Evolutionary conservation across 2,797 vertebrate genomes (phyloP).

Genomic region (Scolopax rusticola): DNA sequence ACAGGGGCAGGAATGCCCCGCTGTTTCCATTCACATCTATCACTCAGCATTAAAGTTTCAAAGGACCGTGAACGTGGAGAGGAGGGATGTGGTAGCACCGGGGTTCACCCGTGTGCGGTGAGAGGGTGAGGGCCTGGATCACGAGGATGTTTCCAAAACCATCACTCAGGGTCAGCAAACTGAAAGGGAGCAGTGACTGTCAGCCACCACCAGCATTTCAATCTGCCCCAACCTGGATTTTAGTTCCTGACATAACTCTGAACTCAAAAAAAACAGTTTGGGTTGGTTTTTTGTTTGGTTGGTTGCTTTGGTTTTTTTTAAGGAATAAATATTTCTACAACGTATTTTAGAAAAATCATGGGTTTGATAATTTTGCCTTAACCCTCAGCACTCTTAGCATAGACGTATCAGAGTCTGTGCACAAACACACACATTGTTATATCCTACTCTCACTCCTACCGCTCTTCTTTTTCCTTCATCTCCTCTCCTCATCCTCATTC

Average conservation of each 20-base stretch:
- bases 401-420: background rate
- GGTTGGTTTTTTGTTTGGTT: too few species aligned
- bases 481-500: background rate
- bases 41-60: slow-evolving; percentile 13
- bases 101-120: background rate
- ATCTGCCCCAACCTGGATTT: background rate
- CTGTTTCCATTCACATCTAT: slow-evolving; percentile 30
- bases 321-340: background rate
- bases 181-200: background rate
- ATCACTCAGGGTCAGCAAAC: background rate
- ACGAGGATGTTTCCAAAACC: background rate
- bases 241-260: background rate
- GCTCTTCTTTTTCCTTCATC: background rate
- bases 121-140: background rate
- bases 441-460: background rate
- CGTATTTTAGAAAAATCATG: background rate
- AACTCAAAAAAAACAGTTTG: background rate
- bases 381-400: background rate
- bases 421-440: background rate
- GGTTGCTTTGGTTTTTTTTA: background rate
- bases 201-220: background rate
- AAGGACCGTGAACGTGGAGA: accelerated
- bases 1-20: background rate
- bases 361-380: background rate
- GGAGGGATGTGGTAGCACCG: accelerated